These are phyloP conservation scores for Enteromius thamalakanensis DNA, from an alignment of 2,797 vertebrate genomes.

Conservation along the genomic window DNA sequence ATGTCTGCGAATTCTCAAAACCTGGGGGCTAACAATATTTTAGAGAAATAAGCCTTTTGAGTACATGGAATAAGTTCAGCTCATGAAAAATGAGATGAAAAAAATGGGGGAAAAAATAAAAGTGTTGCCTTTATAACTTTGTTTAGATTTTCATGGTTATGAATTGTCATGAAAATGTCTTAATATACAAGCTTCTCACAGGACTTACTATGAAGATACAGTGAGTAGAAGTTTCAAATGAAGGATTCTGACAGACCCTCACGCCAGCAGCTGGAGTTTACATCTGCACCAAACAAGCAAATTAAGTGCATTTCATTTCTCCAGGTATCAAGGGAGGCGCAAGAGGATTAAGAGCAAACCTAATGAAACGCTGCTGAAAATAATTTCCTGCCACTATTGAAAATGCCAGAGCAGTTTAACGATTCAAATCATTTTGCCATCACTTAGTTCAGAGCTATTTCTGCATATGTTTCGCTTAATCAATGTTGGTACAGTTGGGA, in stretches of 20 bases:
- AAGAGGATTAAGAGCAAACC: conserved; percentile 74
- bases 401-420: conserved; percentile 42
- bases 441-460: conserved; percentile 26
- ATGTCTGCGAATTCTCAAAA: no score
- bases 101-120: no score
- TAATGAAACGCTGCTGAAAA: conserved; percentile 79
- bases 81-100: no score
- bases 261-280: conserved; percentile 79
- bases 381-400: conserved; percentile 70
- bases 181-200: conserved; percentile 69
- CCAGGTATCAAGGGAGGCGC: conserved; percentile 69
- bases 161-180: background rate
- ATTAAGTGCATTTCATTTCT: conserved; percentile 75
- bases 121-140: no score
- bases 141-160: background rate
- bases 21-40: no score
- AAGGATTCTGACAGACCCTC: conserved; percentile 74
- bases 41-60: no score
- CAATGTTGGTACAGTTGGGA: background rate
- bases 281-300: conserved; percentile 72
- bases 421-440: conserved; percentile 35
- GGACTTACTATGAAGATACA: conserved; percentile 77
- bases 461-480: conserved; percentile 21
- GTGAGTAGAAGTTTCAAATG: conserved; percentile 77
- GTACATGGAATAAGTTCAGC: no score